phyloP scores from a whole-genome alignment of 2,888 invertebrate genomes.

The Phytoseiulus persimilis region DNA sequence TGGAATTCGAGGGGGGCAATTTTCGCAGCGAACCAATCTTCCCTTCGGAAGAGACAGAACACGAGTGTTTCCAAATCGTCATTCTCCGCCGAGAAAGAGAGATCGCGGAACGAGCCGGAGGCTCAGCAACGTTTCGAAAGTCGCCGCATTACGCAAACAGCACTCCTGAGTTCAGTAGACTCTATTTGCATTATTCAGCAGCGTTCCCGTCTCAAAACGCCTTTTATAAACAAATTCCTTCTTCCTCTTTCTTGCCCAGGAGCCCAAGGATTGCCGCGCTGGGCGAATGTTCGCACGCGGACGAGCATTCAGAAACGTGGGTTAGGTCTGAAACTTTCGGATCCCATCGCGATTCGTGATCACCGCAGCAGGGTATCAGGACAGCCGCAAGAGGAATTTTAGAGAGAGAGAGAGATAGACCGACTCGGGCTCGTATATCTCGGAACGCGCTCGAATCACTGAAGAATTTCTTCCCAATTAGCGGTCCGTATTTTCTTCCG shows the following conservation, averaged over 20 bases:
- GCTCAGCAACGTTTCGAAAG: background rate
- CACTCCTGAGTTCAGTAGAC: background rate
- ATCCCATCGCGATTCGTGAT: too few species aligned
- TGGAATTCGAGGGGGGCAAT: too few species aligned
- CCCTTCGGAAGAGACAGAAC: background rate
- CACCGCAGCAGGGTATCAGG: too few species aligned
- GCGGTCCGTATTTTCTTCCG: too few species aligned
- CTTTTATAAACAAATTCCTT: background rate
- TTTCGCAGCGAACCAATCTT: background rate
- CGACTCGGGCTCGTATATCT: too few species aligned
- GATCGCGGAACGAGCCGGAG: background rate
- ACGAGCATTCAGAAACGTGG: too few species aligned
- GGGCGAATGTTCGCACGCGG: background rate
- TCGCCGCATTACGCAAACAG: background rate
- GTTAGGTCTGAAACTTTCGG: too few species aligned
- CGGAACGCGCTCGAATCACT: too few species aligned
- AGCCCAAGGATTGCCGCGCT: background rate
- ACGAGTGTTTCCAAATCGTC: background rate
- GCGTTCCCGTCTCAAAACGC: background rate
- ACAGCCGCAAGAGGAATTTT: too few species aligned
- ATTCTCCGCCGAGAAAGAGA: background rate
- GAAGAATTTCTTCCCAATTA: too few species aligned
- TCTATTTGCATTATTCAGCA: background rate
- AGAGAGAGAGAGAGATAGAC: too few species aligned
- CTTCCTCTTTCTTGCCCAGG: background rate